Evolutionary conservation across 2,888 invertebrate species (phyloP), one percentile per base, ranked within the genome.

Genomic region (Apodemia hepburni): DNA sequence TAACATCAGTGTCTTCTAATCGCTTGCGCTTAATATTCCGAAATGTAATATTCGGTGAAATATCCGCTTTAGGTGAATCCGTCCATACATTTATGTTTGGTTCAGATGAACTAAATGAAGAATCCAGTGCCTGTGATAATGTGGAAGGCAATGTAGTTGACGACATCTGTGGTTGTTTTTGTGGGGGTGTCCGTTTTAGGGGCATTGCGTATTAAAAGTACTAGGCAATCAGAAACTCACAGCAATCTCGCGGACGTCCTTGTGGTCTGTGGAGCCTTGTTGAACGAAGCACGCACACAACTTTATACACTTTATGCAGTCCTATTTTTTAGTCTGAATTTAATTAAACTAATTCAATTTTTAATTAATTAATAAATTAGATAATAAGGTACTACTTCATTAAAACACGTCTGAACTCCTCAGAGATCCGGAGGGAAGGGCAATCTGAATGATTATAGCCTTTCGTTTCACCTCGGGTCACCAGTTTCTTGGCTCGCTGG

Each of bases 341-440:
- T 47, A 47, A 8, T 33, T 8, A n/a, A n/a, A n/a, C n/a, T 47
- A 47, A 15, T 47, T 47, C 6, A 7, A n/a, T 8, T n/a, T n/a
- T 45, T 45, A 12, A n/a, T 7, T 45, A n/a, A 45, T 15, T 11
- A 45, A 1, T 6, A 45, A 33, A 33, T 8, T 33, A 29, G 7
- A 29, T 29, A 29, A 33, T 8, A 33, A 33, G 1, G 0, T 1
- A 8, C 8, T 1, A 33, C 33, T 33, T 7, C 29, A 8, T 33
- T 33, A 45, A 45, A 15, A 45, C 45, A 45, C 45, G 45, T 45
- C 45, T n/a, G n/a, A n/a, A 45, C 45, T n/a, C 45, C n/a, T n/a
- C 12, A n/a, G 12, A n/a, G 4, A n/a, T 45, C 45, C 45, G 45
- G 45, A 45, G 45, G 45, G 45, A 12, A 45, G n/a, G 45, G 45